phyloP scores from a whole-genome alignment of 1,140 invertebrate genomes.

The Drosophila baimaii region DNA sequence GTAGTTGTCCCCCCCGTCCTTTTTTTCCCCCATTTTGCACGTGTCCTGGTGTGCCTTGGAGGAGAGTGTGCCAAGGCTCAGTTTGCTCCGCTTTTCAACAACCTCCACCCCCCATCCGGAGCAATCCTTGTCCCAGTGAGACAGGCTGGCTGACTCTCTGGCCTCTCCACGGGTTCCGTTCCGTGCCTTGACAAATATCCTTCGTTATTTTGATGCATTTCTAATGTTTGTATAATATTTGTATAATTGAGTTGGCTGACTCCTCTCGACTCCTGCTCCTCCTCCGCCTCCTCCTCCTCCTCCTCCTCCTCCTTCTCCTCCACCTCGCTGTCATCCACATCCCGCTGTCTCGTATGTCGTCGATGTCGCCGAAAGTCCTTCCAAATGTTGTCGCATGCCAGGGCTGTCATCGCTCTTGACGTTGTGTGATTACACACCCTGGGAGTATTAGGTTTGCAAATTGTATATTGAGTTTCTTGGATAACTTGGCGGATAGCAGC shows the following conservation, averaged over 20 bases:
- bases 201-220: conserved; percentile 81
- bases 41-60: conserved; percentile 8
- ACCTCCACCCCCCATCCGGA: not conserved
- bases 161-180: conserved; percentile 31
- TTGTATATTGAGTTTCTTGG: conserved; percentile 1
- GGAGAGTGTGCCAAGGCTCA: conserved; percentile 49
- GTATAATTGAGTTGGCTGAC: conserved; percentile 76
- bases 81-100: not conserved
- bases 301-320: not conserved
- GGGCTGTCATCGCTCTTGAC: conserved; percentile 43
- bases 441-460: conserved; percentile 5
- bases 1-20: not conserved
- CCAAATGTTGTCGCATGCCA: conserved; percentile 40
- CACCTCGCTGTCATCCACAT: conserved; percentile 6
- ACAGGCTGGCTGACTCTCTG: conserved; percentile 2
- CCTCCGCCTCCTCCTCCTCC: too few relatives aligned
- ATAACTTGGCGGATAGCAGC: too few relatives aligned
- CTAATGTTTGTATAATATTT: conserved; percentile 80
- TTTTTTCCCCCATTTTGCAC: conserved; percentile 7
- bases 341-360: conserved; percentile 40
- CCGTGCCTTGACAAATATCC: conserved; percentile 67
- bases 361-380: conserved; percentile 65
- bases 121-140: conserved; percentile 44
- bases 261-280: conserved; percentile 3
- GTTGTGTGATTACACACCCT: conserved; percentile 21